A percentile compares a stretch with the other conserved stretches of the same genome.
Conservation (phyloP, 2,113 vertebrate species). For the Poeciliopsis retropinna region DNA sequence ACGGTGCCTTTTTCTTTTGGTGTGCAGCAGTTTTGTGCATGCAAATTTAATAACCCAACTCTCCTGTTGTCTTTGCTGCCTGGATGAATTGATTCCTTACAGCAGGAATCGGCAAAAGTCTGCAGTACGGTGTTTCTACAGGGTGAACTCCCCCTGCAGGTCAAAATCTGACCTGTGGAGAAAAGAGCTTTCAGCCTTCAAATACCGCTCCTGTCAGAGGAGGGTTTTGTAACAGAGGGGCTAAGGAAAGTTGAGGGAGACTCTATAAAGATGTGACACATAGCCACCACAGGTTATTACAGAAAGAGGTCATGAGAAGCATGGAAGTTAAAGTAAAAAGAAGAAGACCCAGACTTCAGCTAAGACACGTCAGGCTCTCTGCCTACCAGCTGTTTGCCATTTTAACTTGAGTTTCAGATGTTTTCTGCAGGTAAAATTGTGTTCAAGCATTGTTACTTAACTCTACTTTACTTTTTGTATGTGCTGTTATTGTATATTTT, state of each 20-base stretch:
- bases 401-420: too few relatives aligned
- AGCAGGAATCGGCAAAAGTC: conserved; percentile 30
- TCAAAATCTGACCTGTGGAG: background rate
- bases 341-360: background rate
- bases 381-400: too few relatives aligned
- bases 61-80: conserved; percentile 43
- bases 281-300: conserved; percentile 13
- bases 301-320: background rate
- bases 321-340: background rate
- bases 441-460: too few relatives aligned
- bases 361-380: too few relatives aligned
- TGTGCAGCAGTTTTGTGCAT: conserved; percentile 55
- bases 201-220: background rate
- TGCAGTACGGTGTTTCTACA: conserved; percentile 22
- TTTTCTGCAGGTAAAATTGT: too few relatives aligned
- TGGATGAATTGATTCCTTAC: conserved; percentile 35
- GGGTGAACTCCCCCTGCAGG: conserved; percentile 47
- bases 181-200: background rate
- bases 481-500: too few relatives aligned
- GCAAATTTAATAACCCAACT: conserved; percentile 60
- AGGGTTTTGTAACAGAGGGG: background rate
- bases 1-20: conserved; percentile 43
- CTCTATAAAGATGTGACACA: background rate
- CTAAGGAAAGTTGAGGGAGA: conserved; percentile 14
- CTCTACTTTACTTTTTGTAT: too few relatives aligned